Evolutionary conservation across 23 tunicate genomes (phyloP).

Genomic region (Clavelina lepadiformis): DNA sequence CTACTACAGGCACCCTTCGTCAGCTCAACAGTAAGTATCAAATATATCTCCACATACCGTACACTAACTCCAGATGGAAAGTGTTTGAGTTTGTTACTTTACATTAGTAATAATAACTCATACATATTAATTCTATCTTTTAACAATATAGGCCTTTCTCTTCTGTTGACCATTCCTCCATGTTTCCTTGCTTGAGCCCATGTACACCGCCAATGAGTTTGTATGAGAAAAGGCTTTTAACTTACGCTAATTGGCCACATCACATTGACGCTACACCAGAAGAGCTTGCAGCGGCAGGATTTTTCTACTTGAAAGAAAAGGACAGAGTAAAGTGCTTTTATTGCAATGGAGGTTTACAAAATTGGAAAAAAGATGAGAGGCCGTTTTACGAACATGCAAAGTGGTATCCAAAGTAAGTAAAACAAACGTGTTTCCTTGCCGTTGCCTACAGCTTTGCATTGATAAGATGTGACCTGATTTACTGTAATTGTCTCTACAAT

Average conservation of each 20-base stretch:
- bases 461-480: too few relatives aligned
- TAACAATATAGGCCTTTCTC: too few relatives aligned
- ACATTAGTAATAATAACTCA: too few relatives aligned
- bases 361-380: constrained; percentile 51
- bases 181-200: constrained; percentile 17
- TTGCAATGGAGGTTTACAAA: constrained; percentile 69
- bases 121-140: too few relatives aligned
- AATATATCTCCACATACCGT: too few relatives aligned
- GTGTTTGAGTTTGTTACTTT: too few relatives aligned
- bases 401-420: constrained; percentile 70
- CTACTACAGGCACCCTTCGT: too few relatives aligned
- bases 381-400: constrained; percentile 74
- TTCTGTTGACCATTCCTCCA: too few relatives aligned
- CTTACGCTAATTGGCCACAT: constrained; percentile 21
- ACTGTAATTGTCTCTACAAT: not conserved
- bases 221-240: not conserved
- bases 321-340: constrained; percentile 76
- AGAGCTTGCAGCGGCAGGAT: constrained; percentile 36
- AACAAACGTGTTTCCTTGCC: not conserved
- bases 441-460: too few relatives aligned
- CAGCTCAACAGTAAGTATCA: too few relatives aligned
- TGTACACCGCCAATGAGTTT: constrained; percentile 8
- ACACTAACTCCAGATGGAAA: too few relatives aligned
- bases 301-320: constrained; percentile 24
- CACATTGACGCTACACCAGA: constrained; percentile 10